Evolutionary conservation across 2,888 invertebrate species (phyloP).

Genomic region (Eristalis intricaria): DNA sequence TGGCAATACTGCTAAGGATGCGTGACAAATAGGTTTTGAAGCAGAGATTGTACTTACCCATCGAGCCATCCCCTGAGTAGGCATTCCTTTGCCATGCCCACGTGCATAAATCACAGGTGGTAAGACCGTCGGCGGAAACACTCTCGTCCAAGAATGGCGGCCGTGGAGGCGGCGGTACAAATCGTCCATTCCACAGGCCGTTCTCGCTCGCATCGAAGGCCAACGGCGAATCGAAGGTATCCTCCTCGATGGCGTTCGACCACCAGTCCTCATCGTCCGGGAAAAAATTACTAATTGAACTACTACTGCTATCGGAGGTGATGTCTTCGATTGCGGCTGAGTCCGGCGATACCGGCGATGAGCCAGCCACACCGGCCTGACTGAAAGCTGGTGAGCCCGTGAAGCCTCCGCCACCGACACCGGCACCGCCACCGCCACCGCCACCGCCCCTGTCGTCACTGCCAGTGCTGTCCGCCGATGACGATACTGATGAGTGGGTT

Average conservation of each 20-base stretch:
- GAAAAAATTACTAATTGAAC: constrained; percentile 75
- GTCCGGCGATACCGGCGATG: constrained; percentile 54
- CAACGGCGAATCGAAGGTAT: constrained; percentile 81
- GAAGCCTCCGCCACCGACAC: constrained; percentile 42
- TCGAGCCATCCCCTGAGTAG: constrained; percentile 84
- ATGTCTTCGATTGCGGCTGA: constrained; percentile 67
- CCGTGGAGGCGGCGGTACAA: constrained; percentile 87
- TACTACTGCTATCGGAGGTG: constrained; percentile 71
- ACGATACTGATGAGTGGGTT: constrained; percentile 73
- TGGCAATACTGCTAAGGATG: constrained; percentile 56
- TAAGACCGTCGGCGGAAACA: constrained; percentile 86
- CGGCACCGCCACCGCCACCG: constrained; percentile 39
- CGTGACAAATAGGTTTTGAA: constrained; percentile 67
- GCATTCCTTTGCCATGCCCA: constrained; percentile 87
- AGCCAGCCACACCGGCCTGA: constrained; percentile 48
- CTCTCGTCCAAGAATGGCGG: constrained; percentile 86
- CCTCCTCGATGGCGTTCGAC: constrained; percentile 81
- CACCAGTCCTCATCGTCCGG: constrained; percentile 80
- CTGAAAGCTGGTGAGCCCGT: constrained; percentile 58
- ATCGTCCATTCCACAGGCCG: constrained; percentile 82
- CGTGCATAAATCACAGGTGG: constrained; percentile 88
- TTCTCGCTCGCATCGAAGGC: constrained; percentile 81
- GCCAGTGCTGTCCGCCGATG: constrained; percentile 66
- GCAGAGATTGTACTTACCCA: constrained; percentile 82
- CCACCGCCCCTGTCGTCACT: constrained; percentile 45